A percentile compares a stretch with the other conserved stretches of the same genome.
These are phyloP conservation scores for Ptilonorhynchus violaceus DNA, from an alignment of 2,113 vertebrate species.

Conservation along the genomic window DNA sequence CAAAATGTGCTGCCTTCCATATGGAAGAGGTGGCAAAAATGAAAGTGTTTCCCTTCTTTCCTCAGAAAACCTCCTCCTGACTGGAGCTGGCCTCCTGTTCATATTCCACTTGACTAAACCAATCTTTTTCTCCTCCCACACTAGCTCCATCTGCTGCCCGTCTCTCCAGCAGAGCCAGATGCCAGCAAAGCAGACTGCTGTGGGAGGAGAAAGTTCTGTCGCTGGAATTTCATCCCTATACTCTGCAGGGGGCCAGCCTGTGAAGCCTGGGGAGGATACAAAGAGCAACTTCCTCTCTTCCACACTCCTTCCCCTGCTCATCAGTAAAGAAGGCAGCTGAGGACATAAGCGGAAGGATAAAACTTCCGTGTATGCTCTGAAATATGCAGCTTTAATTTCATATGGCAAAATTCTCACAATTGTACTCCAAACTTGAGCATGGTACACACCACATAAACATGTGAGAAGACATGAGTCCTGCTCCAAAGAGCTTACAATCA, in stretches of 20 bases:
- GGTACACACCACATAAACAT: not conserved
- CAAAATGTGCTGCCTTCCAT: not conserved
- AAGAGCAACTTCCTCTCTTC: constrained; percentile 20
- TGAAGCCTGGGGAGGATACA: not conserved
- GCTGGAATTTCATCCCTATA: constrained; percentile 35
- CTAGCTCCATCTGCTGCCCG: constrained; percentile 65
- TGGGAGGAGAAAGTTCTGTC: constrained; percentile 60
- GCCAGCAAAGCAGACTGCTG: constrained; percentile 59
- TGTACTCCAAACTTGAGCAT: not conserved
- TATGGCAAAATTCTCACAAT: not conserved
- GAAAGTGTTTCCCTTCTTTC: not conserved
- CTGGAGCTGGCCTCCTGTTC: constrained; percentile 50
- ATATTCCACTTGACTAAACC: constrained; percentile 55
- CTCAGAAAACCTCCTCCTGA: constrained; percentile 26
- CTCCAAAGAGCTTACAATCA: not conserved
- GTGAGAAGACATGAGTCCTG: not conserved
- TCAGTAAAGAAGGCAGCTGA: constrained; percentile 32
- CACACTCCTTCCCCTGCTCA: not conserved
- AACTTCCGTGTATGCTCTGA: not conserved
- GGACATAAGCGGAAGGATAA: not conserved
- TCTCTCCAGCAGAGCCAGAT: constrained; percentile 60
- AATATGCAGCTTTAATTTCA: not conserved
- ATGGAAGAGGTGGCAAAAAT: not conserved
- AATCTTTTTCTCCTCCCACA: constrained; percentile 54
- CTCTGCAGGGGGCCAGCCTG: constrained; percentile 40